Evolutionary conservation across 2,797 vertebrate genomes (phyloP), one percentile per base, ranked within the genome.

Genomic region (Hippocampus kuda): DNA sequence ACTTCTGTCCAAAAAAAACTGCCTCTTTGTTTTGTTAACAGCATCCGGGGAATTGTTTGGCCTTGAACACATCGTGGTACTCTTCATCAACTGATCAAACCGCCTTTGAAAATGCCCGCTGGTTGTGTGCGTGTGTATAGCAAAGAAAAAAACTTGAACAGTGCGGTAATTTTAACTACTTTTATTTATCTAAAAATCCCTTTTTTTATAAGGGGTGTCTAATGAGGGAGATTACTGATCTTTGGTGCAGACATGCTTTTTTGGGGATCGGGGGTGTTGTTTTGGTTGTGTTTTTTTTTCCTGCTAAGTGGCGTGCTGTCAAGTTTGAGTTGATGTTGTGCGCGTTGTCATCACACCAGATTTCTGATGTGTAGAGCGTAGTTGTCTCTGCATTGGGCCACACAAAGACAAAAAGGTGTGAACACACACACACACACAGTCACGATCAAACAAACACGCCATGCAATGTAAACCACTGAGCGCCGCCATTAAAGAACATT

Each of bases 281-380:
- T 70, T 84, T 79, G 42, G 0, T 70, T 63, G 70, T 44, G 44
- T 54, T 78, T 73, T 74, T 71, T 80, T 77, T 44, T 34, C 41
- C 63, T 44, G 79, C 74, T 15, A 59, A 30, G 56, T 59, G 24
- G 73, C 54, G 75, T 83, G 76, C 66, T 80, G 44, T 83, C 83
- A 73, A 77, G 83, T 79, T 85, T 87, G 42, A 65, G 44, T 26
- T 11, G 10, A 56, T 24, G 20, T 49, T 49, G 60, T 88, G 79
- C 84, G 79, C 85, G 81, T 87, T 85, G 85, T 85, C 71, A 81
- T 86, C 87, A 86, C 83, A 82, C 84, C 84, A 46, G 81, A 74
- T 82, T 83, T 91, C 89, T 82, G 88, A 87, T 87, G 89, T 91
- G 84, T 93, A 91, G 91, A 91, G 88, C 86, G 84, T 91, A 90